phyloP scores from a whole-genome alignment of 2,113 vertebrate species.

The Forbesichthys agassizii region DNA sequence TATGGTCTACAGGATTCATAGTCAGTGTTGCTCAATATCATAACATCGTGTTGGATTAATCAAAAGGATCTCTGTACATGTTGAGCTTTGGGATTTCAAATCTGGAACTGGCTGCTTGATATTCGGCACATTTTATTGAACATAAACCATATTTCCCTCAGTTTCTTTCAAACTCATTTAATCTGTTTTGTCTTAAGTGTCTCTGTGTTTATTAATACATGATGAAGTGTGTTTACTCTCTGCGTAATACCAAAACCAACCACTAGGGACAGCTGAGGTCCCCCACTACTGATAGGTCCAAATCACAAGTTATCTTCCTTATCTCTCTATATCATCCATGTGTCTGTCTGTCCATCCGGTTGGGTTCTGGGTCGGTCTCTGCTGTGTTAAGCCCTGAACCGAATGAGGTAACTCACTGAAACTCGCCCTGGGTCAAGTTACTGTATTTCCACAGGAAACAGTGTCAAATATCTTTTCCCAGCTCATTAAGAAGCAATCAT shows the following conservation, averaged over 20 bases:
- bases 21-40: slow-evolving; percentile 32
- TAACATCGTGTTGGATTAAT: slow-evolving; percentile 26
- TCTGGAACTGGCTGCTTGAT: slow-evolving; percentile 16
- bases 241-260: slow-evolving; percentile 32
- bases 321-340: slow-evolving; percentile 76
- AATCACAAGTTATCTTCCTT: slow-evolving; percentile 78
- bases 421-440: slow-evolving; percentile 93
- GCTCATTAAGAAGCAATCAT: slow-evolving; percentile 86
- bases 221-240: slow-evolving; percentile 4
- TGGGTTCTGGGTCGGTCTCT: slow-evolving; percentile 53
- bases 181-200: not conserved
- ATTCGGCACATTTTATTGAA: slow-evolving; percentile 8
- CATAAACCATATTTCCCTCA: slow-evolving; percentile 28
- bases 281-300: slow-evolving; percentile 78
- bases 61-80: slow-evolving; percentile 53
- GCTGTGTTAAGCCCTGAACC: slow-evolving; percentile 57
- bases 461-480: slow-evolving; percentile 79
- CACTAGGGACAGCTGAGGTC: slow-evolving; percentile 49
- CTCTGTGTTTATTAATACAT: slow-evolving; percentile 18
- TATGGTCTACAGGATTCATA: slow-evolving; percentile 58
- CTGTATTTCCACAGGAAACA: slow-evolving; percentile 99
- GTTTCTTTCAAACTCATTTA: slow-evolving; percentile 16
- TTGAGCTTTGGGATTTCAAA: slow-evolving; percentile 24
- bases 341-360: slow-evolving; percentile 50
- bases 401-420: slow-evolving; percentile 93